Base-by-base conservation (phyloP, 2,888 invertebrate species). In the Tineola bisselliella region DNA sequence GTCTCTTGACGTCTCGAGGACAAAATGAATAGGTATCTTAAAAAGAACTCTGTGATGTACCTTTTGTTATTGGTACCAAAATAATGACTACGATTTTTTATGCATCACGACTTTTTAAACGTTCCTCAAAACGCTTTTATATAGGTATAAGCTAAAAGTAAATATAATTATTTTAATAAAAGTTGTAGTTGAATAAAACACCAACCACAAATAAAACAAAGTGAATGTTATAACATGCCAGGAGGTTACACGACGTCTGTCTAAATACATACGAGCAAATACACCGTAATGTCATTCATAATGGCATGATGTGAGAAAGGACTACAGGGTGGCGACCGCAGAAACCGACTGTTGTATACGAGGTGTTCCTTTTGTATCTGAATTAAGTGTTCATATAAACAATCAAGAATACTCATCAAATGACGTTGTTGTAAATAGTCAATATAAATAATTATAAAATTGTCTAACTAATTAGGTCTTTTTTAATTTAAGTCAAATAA, bases 1-100 rank as follows among this genome's bases (percentile, higher is more conserved):
- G 33, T 77, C 75, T 72, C 75, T 73, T 70, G 72, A 72, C 77
- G 75, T 77, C 83, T 83, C 82, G 81, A 81, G 81, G 81, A 79
- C 58, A 58, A 33, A 82, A 81, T 83, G 81, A 83, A 84, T 81
- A 81, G 82, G 76, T 80, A 74, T 66, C 75, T 81, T 81, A 79
- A 77, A 81, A 81, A 79, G 76, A 75, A 70, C 68, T 66, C 71
- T 70, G 70, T 71, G 54, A 73, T 71, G 72, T 74, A 76, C 79
- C 78, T 79, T 79, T 81, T 83, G 84, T 79, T 80, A 75, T 76
- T 75, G 78, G 73, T 75, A 76, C 13, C 10, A 8, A 48, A 6
- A 48, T 48, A 48, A 48, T 48, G 48, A 48, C 15, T 48, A 12
- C 48, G 48, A 17, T 17, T 3, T 15, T 48, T 48, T 15, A 48